phyloP scores from a whole-genome alignment of 2,113 vertebrate genomes.

The Egretta garzetta region DNA sequence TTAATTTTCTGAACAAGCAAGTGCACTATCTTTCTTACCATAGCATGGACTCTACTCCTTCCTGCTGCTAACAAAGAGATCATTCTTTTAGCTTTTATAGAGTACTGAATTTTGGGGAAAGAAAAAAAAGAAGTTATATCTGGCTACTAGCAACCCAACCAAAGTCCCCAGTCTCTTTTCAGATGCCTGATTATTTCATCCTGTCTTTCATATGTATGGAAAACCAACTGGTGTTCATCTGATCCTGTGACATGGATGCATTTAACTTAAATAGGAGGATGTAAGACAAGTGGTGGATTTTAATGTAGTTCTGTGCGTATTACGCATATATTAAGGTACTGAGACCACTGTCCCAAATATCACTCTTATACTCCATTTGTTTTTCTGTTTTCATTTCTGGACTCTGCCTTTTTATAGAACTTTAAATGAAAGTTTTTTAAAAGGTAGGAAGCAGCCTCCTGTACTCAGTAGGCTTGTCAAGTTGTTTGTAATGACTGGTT shows the following conservation, averaged over 20 bases:
- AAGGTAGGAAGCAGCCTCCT: neutral
- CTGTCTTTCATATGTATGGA: neutral
- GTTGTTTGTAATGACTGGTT: neutral
- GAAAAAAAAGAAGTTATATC: neutral
- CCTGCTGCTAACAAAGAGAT: neutral
- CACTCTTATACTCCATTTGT: neutral
- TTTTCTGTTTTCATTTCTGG: neutral
- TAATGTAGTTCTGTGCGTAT: neutral
- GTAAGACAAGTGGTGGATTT: neutral
- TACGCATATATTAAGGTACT: fast-evolving
- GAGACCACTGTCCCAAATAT: neutral
- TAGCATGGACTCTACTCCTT: neutral
- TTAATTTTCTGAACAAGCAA: neutral
- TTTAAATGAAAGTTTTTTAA: neutral
- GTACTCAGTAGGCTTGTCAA: neutral
- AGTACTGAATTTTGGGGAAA: neutral
- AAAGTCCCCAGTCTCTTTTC: neutral
- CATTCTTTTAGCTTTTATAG: neutral
- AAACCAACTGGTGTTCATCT: neutral
- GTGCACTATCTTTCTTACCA: neutral
- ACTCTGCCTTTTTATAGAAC: neutral
- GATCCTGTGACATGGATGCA: neutral
- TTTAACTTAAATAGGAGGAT: neutral
- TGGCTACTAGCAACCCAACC: neutral
- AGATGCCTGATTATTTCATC: neutral